Evolutionary conservation across 2,113 vertebrate genomes (phyloP), one percentile per base, ranked within the genome.

Genomic region (Panurus biarmicus): DNA sequence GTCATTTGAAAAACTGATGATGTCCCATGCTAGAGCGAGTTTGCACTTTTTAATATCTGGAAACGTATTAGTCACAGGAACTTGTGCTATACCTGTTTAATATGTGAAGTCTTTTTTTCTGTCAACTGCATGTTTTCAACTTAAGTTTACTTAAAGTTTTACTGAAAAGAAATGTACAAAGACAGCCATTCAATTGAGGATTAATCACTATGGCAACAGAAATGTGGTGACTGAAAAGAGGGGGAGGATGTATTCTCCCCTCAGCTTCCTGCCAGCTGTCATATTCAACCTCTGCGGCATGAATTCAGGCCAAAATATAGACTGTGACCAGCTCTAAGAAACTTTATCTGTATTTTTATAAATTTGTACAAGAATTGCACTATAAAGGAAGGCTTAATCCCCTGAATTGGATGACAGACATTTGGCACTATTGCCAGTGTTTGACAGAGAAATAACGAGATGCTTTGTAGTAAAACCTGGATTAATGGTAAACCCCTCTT

Each of bases 281-380:
- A 98, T 97, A 97, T 96, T 96, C 97, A 95, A 95, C 96, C 94
- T 97, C 94, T 97, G 95, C 8, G n/a, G 96, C 94, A 97, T 95
- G 97, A 97, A 96, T 96, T 97, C 85, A 92, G 95, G 97, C 97
- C 98, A 98, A 97, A 96, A 97, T 97, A 96, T 96, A 97, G 97
- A 97, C 97, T 97, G 96, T 97, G 97, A 97, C 97, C 95, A 97
- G 85, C 96, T 93, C 92, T 93, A 91, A 97, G 97, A 98, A 98
- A 98, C 97, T 97, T 97, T 98, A 98, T 98, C 98, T 98, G 96
- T 98, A 98, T 98, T 98, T 98, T 97, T 98, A 97, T 98, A 98
- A 97, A 98, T 98, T 97, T 82, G 84, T 97, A 97, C 97, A 97
- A 98, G 97, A 98, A 98, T 97, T 85, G 57, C 89, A 94, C 94